Evolutionary conservation across 2,113 vertebrate species (phyloP).

Genomic region (Pluvialis apricaria): DNA sequence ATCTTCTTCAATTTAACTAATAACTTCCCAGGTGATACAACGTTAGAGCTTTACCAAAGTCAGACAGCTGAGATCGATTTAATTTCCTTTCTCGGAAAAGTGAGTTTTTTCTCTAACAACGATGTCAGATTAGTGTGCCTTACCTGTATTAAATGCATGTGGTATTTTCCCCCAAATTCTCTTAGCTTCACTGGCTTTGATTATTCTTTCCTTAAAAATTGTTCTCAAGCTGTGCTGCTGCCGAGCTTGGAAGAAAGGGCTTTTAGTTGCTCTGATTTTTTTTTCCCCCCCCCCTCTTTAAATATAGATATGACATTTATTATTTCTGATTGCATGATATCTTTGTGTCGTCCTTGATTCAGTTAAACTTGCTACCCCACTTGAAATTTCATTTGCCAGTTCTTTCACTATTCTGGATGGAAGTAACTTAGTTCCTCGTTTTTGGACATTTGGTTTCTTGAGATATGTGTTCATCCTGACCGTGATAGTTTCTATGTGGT

Average conservation of each 20-base stretch:
- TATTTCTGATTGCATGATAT: neutral
- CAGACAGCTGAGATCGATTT: constrained; percentile 12
- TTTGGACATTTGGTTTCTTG: neutral
- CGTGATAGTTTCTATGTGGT: neutral
- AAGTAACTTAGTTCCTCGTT: neutral
- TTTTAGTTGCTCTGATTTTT: neutral
- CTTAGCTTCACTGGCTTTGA: neutral
- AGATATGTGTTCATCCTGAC: neutral
- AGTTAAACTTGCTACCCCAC: neutral
- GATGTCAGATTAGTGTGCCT: neutral
- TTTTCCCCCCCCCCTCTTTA: neutral
- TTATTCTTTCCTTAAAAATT: neutral
- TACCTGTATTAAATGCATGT: neutral
- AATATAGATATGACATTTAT: neutral
- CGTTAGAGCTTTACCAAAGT: neutral
- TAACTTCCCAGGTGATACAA: constrained; percentile 10
- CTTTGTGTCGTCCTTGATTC: neutral
- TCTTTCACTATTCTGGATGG: neutral
- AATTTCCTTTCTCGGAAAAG: neutral
- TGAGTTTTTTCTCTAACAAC: neutral
- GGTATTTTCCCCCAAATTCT: neutral
- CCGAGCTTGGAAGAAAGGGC: neutral
- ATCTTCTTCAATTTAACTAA: constrained; percentile 44
- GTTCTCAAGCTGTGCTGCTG: neutral
- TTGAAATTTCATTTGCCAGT: neutral